A percentile compares a stretch with the other conserved stretches of the same genome.
These are phyloP conservation scores for Aspidapion aeneum DNA, from an alignment of 2,888 invertebrate species.

Conservation along the genomic window DNA sequence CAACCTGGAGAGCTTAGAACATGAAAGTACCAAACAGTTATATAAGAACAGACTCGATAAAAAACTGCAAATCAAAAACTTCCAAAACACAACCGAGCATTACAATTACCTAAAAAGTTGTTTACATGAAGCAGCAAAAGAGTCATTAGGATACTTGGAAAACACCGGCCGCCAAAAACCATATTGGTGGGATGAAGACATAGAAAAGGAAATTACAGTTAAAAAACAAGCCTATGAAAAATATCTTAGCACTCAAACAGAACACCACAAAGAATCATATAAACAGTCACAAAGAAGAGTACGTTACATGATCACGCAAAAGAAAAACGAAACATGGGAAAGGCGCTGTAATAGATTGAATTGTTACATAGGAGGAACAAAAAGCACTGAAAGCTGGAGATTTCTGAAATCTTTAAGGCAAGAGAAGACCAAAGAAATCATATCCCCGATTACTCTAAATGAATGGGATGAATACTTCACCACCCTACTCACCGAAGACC, in stretches of 20 bases:
- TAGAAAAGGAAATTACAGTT: not conserved
- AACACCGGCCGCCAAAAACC: not conserved
- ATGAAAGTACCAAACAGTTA: no score
- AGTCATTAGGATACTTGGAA: not conserved
- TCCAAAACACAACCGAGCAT: no score
- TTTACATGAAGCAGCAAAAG: not conserved
- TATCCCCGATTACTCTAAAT: slow-evolving; percentile 5
- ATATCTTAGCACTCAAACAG: slow-evolving; percentile 1
- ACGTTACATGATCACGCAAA: no score
- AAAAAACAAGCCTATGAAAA: not conserved
- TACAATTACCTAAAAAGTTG: not conserved
- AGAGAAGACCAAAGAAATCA: slow-evolving; percentile 3
- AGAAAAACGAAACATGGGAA: no score
- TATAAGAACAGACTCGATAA: not conserved
- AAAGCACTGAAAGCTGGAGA: slow-evolving; percentile 9
- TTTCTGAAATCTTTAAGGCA: slow-evolving; percentile 1
- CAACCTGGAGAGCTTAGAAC: not conserved
- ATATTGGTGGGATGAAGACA: not conserved
- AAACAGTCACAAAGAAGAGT: not conserved
- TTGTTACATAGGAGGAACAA: slow-evolving; percentile 5
- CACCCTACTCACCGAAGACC: slow-evolving; percentile 3
- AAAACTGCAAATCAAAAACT: no score
- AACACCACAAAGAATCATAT: slow-evolving; percentile 1
- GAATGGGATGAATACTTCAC: slow-evolving; percentile 6
- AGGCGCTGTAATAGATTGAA: slow-evolving; percentile 7